Evolutionary conservation across 2,113 vertebrate genomes (phyloP).

Genomic region (Erythrolamprus reginae): DNA sequence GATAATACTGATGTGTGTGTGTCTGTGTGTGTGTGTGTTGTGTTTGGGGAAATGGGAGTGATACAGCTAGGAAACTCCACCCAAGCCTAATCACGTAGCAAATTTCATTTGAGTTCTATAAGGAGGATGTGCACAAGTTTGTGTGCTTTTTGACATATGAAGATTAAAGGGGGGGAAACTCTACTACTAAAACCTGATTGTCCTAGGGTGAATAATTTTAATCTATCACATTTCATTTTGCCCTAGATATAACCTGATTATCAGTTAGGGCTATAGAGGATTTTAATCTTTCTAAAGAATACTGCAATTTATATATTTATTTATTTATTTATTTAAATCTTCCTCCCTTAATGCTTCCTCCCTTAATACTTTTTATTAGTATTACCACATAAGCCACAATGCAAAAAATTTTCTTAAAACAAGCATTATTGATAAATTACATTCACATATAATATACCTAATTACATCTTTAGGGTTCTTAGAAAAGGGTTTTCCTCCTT

Average conservation of each 20-base stretch:
- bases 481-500: neutral
- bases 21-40: conserved; percentile 53
- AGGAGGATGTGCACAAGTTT: conserved; percentile 17
- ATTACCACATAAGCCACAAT: neutral
- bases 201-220: neutral
- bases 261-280: neutral
- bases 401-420: neutral
- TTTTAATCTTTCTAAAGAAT: neutral
- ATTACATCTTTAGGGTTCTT: neutral
- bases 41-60: conserved; percentile 47
- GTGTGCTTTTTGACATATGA: neutral
- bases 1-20: conserved; percentile 55
- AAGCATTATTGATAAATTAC: neutral
- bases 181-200: neutral
- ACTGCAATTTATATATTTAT: neutral
- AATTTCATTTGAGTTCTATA: conserved; percentile 32
- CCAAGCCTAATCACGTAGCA: conserved; percentile 52
- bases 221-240: neutral
- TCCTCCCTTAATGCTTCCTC: neutral
- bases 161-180: neutral
- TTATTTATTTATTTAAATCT: neutral
- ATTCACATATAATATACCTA: neutral
- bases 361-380: neutral
- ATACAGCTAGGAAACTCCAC: conserved; percentile 55
- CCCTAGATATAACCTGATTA: neutral